A percentile compares a stretch with the other conserved stretches of the same genome.
These are phyloP conservation scores for Andrena fulva DNA, from an alignment of 2,888 invertebrate species.

Conservation along the genomic window DNA sequence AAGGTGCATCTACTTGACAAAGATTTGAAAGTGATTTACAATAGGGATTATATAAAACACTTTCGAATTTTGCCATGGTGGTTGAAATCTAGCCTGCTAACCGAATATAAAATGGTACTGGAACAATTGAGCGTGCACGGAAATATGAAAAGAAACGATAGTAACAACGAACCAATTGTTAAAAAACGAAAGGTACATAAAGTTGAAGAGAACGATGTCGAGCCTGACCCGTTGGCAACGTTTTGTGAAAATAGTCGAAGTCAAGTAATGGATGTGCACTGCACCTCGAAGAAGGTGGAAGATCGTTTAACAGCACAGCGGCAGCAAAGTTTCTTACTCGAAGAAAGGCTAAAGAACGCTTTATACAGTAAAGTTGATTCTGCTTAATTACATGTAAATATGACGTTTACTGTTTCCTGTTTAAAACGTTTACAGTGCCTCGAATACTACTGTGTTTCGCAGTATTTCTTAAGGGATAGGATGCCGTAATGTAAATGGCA, in stretches of 20 bases:
- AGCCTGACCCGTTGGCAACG: constrained; percentile 52
- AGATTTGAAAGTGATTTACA: constrained; percentile 86
- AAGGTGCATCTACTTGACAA: constrained; percentile 74
- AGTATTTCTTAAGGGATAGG: constrained; percentile 18
- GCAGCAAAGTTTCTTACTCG: constrained; percentile 85
- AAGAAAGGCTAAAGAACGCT: constrained; percentile 85
- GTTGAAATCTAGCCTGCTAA: constrained; percentile 83
- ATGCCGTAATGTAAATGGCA: neutral
- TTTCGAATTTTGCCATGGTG: constrained; percentile 88
- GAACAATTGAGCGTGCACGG: constrained; percentile 9
- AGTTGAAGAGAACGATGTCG: constrained; percentile 8
- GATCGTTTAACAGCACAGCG: constrained; percentile 85
- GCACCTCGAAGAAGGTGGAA: constrained; percentile 85
- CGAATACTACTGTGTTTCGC: constrained; percentile 15
- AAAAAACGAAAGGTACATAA: constrained; percentile 48
- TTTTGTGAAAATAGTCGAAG: constrained; percentile 63
- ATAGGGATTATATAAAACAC: constrained; percentile 86
- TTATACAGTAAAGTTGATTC: constrained; percentile 71
- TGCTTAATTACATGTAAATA: neutral
- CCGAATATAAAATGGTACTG: constrained; percentile 53
- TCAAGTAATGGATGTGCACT: constrained; percentile 59
- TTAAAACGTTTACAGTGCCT: constrained; percentile 3
- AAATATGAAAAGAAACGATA: constrained; percentile 10
- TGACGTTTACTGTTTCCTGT: neutral
- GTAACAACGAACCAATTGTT: constrained; percentile 5